Evolutionary conservation across 2,797 vertebrate species (phyloP), one percentile per base, ranked within the genome.

Genomic region (Thalassophryne amazonica): DNA sequence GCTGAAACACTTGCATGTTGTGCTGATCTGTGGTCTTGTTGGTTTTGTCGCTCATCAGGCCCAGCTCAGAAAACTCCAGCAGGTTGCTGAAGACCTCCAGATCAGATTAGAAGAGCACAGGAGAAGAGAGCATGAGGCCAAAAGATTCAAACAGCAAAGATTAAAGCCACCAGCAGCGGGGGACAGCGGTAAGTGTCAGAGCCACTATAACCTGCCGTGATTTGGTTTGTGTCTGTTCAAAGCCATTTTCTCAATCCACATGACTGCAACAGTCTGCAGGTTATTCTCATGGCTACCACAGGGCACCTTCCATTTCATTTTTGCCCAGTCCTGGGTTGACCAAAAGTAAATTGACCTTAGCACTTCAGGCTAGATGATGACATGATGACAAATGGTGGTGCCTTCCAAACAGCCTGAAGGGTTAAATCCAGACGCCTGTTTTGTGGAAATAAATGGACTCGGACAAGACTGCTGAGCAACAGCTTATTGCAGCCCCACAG

Each of bases 11-110:
- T 31, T 24, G 1, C 9, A 4, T 36, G 3, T 55, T 7, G 16
- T 28, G 15, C 14, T 59, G 5, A 41, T 20, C 6, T 14, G 14
- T 3, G 6, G 1, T 3, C 1, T 12, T 27, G 11, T 45, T 4
- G 18, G 1, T 13, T 9, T 35, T 4, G 5, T 28, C 20, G 42
- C 12, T 63, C 25, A 43, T 21, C 67, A 90, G 87, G 75, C 76
- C 3, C 87, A 89, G 49, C 80, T 88, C 21, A 43, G 84, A 35
- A 88, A 88, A 29, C 82, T 89, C 23, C 83, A 84, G 71, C 82
- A 84, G 69, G 76, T 74, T 4, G 80, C 79, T 0, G 82, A 84
- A 23, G 81, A 86, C 59, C 78, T 88, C 0, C 84, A 86, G 66
- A 52, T 79, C 48, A 86, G 85, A 72, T 36, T 86, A 43, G 82